These are phyloP conservation scores for Bicyclus anynana DNA, from an alignment of 1,140 invertebrate species.

Conservation along the genomic window DNA sequence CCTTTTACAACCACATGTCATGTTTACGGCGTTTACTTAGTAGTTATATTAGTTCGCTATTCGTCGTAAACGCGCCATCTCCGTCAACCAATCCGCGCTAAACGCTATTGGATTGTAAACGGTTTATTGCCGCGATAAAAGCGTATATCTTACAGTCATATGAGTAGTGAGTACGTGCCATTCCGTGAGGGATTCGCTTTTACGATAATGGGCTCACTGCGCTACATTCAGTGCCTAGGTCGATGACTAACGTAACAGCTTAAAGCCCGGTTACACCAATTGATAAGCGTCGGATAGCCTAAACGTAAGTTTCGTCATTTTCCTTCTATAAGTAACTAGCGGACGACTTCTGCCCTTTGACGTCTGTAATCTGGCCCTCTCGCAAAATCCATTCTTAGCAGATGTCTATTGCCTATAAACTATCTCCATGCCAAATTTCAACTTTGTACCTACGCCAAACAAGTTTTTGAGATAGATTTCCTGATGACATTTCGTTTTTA, in stretches of 20 bases:
- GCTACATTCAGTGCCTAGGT: not conserved
- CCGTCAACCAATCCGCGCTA: conserved; percentile 9
- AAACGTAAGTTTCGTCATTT: too few relatives aligned
- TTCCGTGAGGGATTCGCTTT: not conserved
- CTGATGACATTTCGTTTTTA: too few relatives aligned
- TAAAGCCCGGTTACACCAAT: too few relatives aligned
- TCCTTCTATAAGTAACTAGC: too few relatives aligned
- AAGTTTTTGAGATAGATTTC: too few relatives aligned
- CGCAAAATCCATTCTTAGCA: too few relatives aligned
- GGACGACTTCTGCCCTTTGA: too few relatives aligned
- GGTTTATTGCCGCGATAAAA: conserved; percentile 12
- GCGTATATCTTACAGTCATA: not conserved
- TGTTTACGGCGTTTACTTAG: conserved; percentile 5
- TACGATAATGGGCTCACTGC: not conserved
- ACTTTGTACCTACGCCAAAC: too few relatives aligned
- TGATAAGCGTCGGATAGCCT: too few relatives aligned
- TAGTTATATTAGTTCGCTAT: conserved; percentile 1
- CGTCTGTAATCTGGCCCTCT: too few relatives aligned
- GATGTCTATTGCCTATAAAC: too few relatives aligned
- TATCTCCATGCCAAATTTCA: too few relatives aligned
- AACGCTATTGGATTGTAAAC: conserved; percentile 13
- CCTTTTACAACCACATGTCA: conserved; percentile 1
- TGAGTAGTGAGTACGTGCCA: not conserved
- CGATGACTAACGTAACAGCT: not conserved
- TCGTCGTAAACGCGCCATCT: conserved; percentile 9